A percentile compares a stretch with the other conserved stretches of the same genome.
Evolutionary conservation across 1,140 invertebrate species (phyloP).

Genomic region (Adoxophyes honmai): DNA sequence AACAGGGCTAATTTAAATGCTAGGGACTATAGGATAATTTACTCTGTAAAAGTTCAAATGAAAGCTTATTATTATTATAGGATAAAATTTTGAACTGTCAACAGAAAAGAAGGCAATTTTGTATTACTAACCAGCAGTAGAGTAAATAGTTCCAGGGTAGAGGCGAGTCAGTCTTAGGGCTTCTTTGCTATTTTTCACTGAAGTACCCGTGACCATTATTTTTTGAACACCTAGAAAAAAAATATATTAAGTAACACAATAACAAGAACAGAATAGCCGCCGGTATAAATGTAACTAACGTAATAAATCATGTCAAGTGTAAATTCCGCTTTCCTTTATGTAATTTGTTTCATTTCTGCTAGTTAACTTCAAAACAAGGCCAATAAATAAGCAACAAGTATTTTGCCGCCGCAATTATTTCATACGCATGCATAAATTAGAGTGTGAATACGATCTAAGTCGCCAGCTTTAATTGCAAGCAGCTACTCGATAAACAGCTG

Average conservation of each 20-base stretch:
- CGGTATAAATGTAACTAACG: too few relatives aligned
- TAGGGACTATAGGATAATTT: too few relatives aligned
- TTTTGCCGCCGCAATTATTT: not conserved
- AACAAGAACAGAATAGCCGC: not conserved
- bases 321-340: not conserved
- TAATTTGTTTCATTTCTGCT: slow-evolving; percentile 15
- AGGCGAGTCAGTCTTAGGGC: slow-evolving; percentile 91
- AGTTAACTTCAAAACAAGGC: slow-evolving; percentile 14
- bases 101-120: not conserved
- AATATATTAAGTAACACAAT: too few relatives aligned
- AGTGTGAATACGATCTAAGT: not conserved
- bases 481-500: slow-evolving; percentile 16
- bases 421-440: slow-evolving; percentile 10
- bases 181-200: slow-evolving; percentile 92
- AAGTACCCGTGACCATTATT: slow-evolving; percentile 95
- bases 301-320: not conserved
- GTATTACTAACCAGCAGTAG: slow-evolving; percentile 88
- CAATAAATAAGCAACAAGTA: slow-evolving; percentile 20
- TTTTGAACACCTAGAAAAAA: slow-evolving; percentile 89
- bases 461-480: not conserved
- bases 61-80: too few relatives aligned
- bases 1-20: too few relatives aligned
- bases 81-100: too few relatives aligned
- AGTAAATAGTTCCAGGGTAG: slow-evolving; percentile 93
- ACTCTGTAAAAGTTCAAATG: too few relatives aligned